Evolutionary conservation across 2,113 vertebrate genomes (phyloP).

Genomic region (Circaetus cinerascens): DNA sequence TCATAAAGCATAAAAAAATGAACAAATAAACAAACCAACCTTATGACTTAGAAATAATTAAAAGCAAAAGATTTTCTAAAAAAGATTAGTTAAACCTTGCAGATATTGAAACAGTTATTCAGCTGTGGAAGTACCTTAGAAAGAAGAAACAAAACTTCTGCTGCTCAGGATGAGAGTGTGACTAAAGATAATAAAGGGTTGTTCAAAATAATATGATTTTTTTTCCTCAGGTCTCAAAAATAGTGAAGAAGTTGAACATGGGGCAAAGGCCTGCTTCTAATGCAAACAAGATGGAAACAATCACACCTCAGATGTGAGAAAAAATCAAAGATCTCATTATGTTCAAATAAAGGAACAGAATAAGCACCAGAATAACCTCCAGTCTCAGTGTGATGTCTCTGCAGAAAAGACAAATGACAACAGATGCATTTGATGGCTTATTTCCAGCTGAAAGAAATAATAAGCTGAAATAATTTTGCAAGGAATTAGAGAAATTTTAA

Average conservation of each 20-base stretch:
- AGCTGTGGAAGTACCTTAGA: neutral
- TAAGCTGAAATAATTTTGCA: neutral
- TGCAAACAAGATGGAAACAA: neutral
- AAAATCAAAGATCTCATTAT: neutral
- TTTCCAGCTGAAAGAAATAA: neutral
- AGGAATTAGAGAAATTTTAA: neutral
- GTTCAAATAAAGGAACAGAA: neutral
- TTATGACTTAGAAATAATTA: neutral
- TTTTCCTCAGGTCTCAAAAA: neutral
- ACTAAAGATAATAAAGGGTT: neutral
- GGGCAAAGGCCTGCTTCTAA: neutral
- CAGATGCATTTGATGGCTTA: neutral
- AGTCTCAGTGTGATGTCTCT: neutral
- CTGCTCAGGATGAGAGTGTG: neutral
- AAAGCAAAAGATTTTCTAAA: neutral
- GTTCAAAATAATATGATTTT: neutral
- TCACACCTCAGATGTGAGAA: neutral
- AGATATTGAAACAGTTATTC: neutral
- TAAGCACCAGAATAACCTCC: neutral
- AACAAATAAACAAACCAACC: neutral
- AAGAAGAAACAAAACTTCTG: neutral
- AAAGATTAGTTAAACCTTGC: neutral
- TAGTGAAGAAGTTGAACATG: neutral
- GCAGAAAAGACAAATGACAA: neutral
- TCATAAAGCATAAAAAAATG: neutral